phyloP scores from a whole-genome alignment of 2,113 vertebrate species.

The Tupaia chinensis region DNA sequence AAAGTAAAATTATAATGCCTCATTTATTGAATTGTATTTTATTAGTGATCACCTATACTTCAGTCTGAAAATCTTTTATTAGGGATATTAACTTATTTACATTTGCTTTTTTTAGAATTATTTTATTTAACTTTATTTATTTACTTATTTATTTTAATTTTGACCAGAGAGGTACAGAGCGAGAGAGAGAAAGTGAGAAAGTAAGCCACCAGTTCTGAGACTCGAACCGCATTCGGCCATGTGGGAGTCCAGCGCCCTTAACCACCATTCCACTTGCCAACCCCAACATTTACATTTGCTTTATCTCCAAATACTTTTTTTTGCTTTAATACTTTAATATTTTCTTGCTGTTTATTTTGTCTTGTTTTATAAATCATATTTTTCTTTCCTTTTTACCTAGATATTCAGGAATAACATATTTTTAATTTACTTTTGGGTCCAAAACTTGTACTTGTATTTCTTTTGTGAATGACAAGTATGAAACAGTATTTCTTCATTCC shows the following conservation, averaged over 20 bases:
- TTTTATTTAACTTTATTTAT: no score
- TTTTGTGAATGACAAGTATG: neutral
- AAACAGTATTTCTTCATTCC: neutral
- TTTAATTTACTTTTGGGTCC: slow-evolving; percentile 29
- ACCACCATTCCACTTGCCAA: no score
- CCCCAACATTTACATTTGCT: neutral
- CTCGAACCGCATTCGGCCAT: no score
- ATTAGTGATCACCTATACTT: neutral
- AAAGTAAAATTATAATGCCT: neutral
- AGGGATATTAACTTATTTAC: neutral
- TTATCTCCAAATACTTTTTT: neutral
- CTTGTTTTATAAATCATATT: neutral
- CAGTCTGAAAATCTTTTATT: slow-evolving; percentile 22
- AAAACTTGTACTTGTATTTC: neutral
- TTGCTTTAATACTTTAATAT: slow-evolving; percentile 37
- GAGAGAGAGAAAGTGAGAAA: no score
- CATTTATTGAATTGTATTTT: slow-evolving; percentile 2
- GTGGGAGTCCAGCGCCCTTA: no score
- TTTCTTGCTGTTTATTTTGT: neutral
- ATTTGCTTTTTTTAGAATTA: neutral
- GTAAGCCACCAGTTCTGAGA: no score
- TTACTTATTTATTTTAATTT: no score
- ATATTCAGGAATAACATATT: neutral
- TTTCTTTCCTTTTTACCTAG: neutral
- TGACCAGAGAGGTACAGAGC: no score